Percentiles rank a stretch among this genome's conserved stretches.
Evolutionary conservation across 2,888 invertebrate genomes (phyloP).

Genomic region (Monochamus alternatus): DNA sequence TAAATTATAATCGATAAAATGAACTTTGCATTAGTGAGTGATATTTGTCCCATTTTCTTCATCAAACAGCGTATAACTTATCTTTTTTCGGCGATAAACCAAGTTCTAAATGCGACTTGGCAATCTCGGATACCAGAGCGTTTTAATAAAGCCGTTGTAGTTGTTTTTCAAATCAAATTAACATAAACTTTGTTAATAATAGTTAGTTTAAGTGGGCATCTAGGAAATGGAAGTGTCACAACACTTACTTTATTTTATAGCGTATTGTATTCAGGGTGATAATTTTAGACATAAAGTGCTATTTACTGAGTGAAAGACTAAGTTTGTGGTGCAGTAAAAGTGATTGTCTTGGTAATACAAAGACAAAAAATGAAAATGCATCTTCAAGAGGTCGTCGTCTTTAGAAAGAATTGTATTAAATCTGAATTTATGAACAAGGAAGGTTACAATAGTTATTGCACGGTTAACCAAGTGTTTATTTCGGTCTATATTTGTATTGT

Average conservation of each 20-base stretch:
- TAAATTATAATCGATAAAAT: too few species aligned
- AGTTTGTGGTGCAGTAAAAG: neutral
- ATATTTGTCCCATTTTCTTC: neutral
- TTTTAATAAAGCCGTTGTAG: slow-evolving; percentile 19
- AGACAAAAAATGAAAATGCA: neutral
- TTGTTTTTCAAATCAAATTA: slow-evolving; percentile 13
- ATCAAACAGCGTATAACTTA: neutral
- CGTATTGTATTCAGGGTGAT: neutral
- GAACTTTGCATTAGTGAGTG: neutral
- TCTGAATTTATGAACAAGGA: too few species aligned
- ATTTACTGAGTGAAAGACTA: neutral
- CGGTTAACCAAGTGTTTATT: too few species aligned
- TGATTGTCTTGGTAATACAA: neutral
- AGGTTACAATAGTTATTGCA: too few species aligned
- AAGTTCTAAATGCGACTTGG: neutral
- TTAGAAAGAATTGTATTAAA: neutral
- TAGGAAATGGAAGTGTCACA: slow-evolving; percentile 20
- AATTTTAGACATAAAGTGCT: neutral
- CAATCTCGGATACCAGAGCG: neutral
- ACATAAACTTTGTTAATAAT: slow-evolving; percentile 20
- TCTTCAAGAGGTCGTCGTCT: neutral
- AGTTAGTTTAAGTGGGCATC: slow-evolving; percentile 2
- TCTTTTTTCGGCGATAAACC: neutral
- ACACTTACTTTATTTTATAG: neutral
- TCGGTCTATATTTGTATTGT: too few species aligned